Conservation (phyloP, 2,888 invertebrate genomes). For the Sthenelais limicola region DNA sequence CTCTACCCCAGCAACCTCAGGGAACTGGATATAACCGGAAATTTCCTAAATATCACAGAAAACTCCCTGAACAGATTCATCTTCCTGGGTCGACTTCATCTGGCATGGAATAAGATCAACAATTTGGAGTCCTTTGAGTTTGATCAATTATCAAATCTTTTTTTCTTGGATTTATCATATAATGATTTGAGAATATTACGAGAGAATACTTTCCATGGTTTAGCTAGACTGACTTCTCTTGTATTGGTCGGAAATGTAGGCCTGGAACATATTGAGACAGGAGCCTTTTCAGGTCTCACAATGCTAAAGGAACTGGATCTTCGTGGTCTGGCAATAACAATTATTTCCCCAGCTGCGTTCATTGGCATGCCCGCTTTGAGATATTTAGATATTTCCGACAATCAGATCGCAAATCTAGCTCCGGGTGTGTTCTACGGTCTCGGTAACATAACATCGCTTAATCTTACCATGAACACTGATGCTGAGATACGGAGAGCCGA, state of each 20-base stretch:
- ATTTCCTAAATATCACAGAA: neutral
- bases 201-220: conserved; percentile 10
- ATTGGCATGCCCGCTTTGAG: conserved; percentile 9
- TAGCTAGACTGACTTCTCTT: neutral
- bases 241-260: conserved; percentile 6
- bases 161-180: conserved; percentile 20
- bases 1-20: neutral
- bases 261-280: conserved; percentile 2
- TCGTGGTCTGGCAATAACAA: no score
- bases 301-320: neutral
- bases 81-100: conserved; percentile 4
- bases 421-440: conserved; percentile 1
- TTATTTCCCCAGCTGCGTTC: no score
- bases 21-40: conserved; percentile 27
- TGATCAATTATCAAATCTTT: conserved; percentile 7
- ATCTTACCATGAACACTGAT: neutral
- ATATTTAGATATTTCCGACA: conserved; percentile 18
- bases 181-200: neutral
- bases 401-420: neutral
- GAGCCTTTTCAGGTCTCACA: conserved; percentile 16
- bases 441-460: neutral
- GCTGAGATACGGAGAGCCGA: neutral
- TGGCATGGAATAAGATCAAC: conserved; percentile 5
- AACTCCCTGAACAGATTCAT: neutral
- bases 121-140: neutral